These are phyloP conservation scores for Anagyrus pseudococci DNA, from an alignment of 2,888 invertebrate genomes.

Conservation along the genomic window DNA sequence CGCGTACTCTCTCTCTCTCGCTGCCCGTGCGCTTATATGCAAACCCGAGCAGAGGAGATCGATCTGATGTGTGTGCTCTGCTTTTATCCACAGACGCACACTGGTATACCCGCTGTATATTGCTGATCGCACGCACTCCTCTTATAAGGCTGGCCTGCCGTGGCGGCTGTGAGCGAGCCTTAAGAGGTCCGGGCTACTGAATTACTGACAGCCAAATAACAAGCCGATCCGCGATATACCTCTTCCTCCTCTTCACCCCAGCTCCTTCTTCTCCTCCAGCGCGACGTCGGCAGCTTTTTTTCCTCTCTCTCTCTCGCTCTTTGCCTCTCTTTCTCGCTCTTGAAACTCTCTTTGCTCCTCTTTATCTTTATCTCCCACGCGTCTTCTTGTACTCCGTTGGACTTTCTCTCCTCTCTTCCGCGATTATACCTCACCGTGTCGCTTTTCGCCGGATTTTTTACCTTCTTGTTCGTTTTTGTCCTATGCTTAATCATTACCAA, in stretches of 20 bases:
- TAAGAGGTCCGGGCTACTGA: slow-evolving; percentile 50
- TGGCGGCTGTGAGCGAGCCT: slow-evolving; percentile 43
- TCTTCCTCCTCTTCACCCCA: slow-evolving; percentile 44
- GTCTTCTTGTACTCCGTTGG: slow-evolving; percentile 24
- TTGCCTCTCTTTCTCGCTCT: slow-evolving; percentile 36
- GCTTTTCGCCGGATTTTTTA: slow-evolving; percentile 24
- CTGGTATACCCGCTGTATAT: no score
- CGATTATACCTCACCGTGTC: slow-evolving; percentile 20
- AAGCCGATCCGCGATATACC: slow-evolving; percentile 49
- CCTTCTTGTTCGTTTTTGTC: slow-evolving; percentile 33
- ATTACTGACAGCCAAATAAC: slow-evolving; percentile 56
- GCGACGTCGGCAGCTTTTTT: slow-evolving; percentile 13
- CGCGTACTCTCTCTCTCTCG: slow-evolving; percentile 6
- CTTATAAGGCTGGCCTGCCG: no score
- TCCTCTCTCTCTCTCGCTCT: slow-evolving; percentile 26
- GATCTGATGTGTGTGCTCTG: not conserved
- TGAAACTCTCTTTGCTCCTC: slow-evolving; percentile 25
- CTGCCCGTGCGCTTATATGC: slow-evolving; percentile 11
- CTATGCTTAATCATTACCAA: no score
- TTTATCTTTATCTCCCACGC: slow-evolving; percentile 40
- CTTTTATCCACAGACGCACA: slow-evolving; percentile 1
- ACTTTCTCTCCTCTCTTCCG: slow-evolving; percentile 14
- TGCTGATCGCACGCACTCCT: no score
- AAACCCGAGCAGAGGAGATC: slow-evolving; percentile 21
- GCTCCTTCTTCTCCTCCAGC: slow-evolving; percentile 40